Conservation (phyloP, 2,888 invertebrate genomes). For the Oxytorus armatus region DNA sequence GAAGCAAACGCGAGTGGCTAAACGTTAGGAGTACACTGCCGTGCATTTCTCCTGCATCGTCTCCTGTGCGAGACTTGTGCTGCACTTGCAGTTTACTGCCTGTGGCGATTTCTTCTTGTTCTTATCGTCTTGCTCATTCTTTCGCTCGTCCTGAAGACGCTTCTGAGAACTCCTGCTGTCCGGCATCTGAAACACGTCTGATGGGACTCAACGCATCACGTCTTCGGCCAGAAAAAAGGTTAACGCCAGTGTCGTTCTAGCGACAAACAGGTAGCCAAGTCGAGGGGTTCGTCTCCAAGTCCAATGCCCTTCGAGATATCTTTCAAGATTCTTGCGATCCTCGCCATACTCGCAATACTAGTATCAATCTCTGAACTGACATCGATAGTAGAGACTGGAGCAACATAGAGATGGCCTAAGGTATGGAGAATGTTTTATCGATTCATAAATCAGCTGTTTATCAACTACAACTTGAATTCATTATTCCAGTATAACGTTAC, state of each 20-base stretch:
- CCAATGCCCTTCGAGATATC: constrained; percentile 71
- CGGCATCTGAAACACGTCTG: constrained; percentile 72
- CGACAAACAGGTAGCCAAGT: constrained; percentile 65
- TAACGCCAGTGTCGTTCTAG: constrained; percentile 75
- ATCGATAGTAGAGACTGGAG: constrained; percentile 16
- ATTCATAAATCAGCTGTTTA: not conserved
- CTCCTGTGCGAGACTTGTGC: constrained; percentile 72
- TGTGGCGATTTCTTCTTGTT: constrained; percentile 70
- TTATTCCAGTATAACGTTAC: not conserved
- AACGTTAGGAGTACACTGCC: constrained; percentile 48
- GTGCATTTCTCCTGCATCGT: constrained; percentile 32
- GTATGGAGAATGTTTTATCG: not conserved
- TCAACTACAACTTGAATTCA: not conserved
- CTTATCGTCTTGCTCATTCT: constrained; percentile 63
- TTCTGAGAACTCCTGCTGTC: constrained; percentile 70
- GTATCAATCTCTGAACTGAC: constrained; percentile 22
- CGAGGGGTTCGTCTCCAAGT: constrained; percentile 48
- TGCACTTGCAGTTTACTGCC: constrained; percentile 62
- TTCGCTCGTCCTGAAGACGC: constrained; percentile 59
- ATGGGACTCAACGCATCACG: constrained; percentile 63
- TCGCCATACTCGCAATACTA: constrained; percentile 20
- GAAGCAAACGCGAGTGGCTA: constrained; percentile 55
- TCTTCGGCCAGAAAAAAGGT: constrained; percentile 67
- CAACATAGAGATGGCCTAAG: not conserved
- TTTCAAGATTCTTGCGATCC: constrained; percentile 65